Base-by-base conservation (phyloP, 2,888 invertebrate genomes). In the Cyclophora punctaria region DNA sequence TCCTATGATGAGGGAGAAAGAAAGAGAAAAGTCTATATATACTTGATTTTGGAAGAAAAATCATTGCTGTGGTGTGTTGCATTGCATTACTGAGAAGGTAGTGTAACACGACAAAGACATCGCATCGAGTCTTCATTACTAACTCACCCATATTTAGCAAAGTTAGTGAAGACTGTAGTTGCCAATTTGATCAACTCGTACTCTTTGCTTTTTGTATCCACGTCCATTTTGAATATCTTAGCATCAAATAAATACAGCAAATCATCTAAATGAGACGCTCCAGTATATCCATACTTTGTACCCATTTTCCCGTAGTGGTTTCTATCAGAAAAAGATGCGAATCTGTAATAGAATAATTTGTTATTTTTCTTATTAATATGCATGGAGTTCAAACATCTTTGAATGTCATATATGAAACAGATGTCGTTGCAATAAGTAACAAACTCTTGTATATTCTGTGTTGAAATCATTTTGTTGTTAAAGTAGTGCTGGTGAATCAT, bases 91-190 rank as follows among this genome's bases (percentile, higher is more conserved):
- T 1, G 20, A 20, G 20, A 20, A 20, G 20, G 20, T 20, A 20
- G 20, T 20, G 20, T 20, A 20, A 20, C 20, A 20, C 20, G 20
- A 20, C 20, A 20, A 20, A 20, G 20, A 20, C 20, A 20, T 20
- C 20, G 20, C 20, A 20, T 20, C 20, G 20, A 20, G 20, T 20
- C 20, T 20, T 49, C 33, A 37, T 7, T 20, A 20, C 2, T 42
- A 5, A 67, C 77, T 74, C 53, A 80, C 82, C 82, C 80, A 53
- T 66, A 74, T 62, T 80, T 80, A 3, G 80, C 80, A 47, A 81
- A 81, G 53, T 81, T 82, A 0, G 75, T 77, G 44, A 80, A 80
- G 2, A 80, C 49, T 0, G 61, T 55, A 52, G 78, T 78, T 0
- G 66, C 67, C 33, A 75, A 66, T 34, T 74, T 62, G 2, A 83